Evolutionary conservation across 1,140 invertebrate genomes (phyloP).

Genomic region (Mercenaria mercenaria): DNA sequence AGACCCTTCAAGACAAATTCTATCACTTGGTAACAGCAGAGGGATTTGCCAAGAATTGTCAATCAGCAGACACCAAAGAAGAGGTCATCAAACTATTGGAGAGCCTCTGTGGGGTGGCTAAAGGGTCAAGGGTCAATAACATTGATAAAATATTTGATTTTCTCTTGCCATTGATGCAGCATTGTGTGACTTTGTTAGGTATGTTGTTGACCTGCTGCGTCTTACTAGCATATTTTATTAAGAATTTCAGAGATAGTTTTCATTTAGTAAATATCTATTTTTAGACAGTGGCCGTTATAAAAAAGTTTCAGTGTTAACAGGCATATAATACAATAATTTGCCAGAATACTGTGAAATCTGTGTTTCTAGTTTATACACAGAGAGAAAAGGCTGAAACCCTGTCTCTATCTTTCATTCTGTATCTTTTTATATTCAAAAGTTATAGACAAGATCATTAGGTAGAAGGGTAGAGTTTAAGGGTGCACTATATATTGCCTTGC

Average conservation of each 20-base stretch:
- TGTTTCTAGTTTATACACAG: no score
- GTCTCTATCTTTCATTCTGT: no score
- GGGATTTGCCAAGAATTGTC: slow-evolving; percentile 88
- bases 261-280: not conserved
- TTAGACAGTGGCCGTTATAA: no score
- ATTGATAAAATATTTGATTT: slow-evolving; percentile 89
- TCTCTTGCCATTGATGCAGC: slow-evolving; percentile 89
- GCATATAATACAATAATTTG: no score
- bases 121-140: slow-evolving; percentile 88
- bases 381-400: no score
- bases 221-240: no score
- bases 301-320: no score
- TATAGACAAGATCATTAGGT: no score
- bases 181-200: slow-evolving; percentile 89
- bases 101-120: slow-evolving; percentile 89
- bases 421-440: no score
- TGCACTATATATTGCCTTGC: no score
- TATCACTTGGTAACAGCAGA: slow-evolving; percentile 88
- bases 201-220: slow-evolving; percentile 5
- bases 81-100: slow-evolving; percentile 90
- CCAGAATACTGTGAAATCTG: no score
- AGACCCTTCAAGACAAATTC: slow-evolving; percentile 89
- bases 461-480: no score
- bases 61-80: slow-evolving; percentile 88
- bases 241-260: not conserved